phyloP scores from a whole-genome alignment of 1,140 invertebrate species.

The Lepeophtheirus salmonis region DNA sequence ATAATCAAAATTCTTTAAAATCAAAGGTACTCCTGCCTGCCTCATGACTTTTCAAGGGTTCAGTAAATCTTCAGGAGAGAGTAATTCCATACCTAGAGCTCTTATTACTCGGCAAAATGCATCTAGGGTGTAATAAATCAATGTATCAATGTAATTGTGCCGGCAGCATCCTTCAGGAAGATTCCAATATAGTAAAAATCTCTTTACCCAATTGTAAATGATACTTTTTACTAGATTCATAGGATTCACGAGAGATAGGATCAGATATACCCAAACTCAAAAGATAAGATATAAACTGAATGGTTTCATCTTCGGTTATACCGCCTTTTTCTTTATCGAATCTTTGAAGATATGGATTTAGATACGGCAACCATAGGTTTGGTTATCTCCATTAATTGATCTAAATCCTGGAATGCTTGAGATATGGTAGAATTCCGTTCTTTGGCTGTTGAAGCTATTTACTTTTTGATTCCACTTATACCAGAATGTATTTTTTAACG shows the following conservation, averaged over 20 bases:
- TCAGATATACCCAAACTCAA: conserved; percentile 91
- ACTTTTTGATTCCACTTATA: conserved; percentile 85
- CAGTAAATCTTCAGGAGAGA: conserved; percentile 86
- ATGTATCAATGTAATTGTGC: conserved; percentile 90
- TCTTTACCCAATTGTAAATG: conserved; percentile 67
- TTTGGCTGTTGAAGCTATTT: conserved; percentile 68
- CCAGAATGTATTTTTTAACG: conserved; percentile 33
- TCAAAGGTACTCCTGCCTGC: conserved; percentile 40
- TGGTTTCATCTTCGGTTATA: conserved; percentile 91
- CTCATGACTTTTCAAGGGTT: conserved; percentile 54
- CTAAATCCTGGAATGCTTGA: conserved; percentile 84
- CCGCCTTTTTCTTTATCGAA: conserved; percentile 74
- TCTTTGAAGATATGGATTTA: conserved; percentile 77
- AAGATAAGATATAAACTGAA: conserved; percentile 84
- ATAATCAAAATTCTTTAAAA: conserved; percentile 62
- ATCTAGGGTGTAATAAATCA: too few species aligned
- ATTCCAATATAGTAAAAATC: conserved; percentile 54
- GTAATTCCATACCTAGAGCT: conserved; percentile 60
- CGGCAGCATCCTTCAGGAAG: conserved; percentile 49
- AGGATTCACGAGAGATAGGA: conserved; percentile 41
- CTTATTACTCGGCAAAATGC: conserved; percentile 89
- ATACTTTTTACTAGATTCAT: conserved; percentile 39
- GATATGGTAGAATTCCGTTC: conserved; percentile 75
- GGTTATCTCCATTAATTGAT: conserved; percentile 79
- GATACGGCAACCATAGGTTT: conserved; percentile 90